Evolutionary conservation across 2,797 vertebrate species (phyloP), one percentile per base, ranked within the genome.

Genomic region (Amniataba percoides): DNA sequence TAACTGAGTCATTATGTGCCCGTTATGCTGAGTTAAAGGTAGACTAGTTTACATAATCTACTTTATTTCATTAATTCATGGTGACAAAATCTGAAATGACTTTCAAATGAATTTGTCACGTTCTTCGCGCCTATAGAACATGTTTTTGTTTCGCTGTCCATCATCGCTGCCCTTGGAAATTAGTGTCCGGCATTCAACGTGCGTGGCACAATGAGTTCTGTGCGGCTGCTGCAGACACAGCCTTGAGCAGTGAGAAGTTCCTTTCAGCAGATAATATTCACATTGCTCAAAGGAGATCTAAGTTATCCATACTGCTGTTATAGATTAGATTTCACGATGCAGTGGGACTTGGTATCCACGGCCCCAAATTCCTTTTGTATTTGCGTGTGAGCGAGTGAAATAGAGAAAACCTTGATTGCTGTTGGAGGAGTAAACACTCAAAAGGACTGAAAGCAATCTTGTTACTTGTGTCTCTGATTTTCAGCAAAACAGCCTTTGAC

Each of bases 221-320:
- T 71, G 80, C 60, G 58, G 42, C 59, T 59, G 73, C 68, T 56
- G 79, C 56, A 51, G 63, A 77, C 34, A 8, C 74, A 82, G 56
- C 82, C 84, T 81, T 82, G 77, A 78, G 71, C 45, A 80, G 49
- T 40, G 74, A 55, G 36, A 62, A 42, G 18, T 62, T 74, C 57
- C 85, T 85, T 85, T 84, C 36, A 87, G 42, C 42, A 71, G 61
- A 63, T 71, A 71, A 77, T 83, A 80, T 81, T 83, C 67, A 42
- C 31, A 39, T 51, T 57, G 64, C 81, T 84, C 70, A 31, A 72
- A 74, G 71, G 60, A 87, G 84, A 71, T 72, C 42, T 56, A 53
- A 64, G 25, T 49, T 58, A 45, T 14, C 15, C 48, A 63, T 18
- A 63, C 21, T 58, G 39, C 21, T 70, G 19, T n/a, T 23, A 53